These are phyloP conservation scores for Helicolenus hilgendorfi DNA, from an alignment of 2,797 vertebrate genomes.

Conservation along the genomic window DNA sequence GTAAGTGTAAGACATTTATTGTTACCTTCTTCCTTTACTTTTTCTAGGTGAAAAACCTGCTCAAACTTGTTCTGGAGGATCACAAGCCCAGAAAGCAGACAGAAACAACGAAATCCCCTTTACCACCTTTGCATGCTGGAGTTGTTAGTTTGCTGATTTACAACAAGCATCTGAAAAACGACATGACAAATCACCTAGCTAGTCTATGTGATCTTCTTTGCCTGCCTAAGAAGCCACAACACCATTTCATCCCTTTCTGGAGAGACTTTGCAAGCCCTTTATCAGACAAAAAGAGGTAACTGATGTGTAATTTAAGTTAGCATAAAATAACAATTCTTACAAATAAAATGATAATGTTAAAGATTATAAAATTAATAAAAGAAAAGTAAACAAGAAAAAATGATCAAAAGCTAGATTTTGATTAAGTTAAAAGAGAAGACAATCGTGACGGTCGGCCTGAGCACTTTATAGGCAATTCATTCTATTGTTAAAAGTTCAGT, in stretches of 20 bases:
- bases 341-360: not conserved
- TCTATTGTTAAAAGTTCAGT: not conserved
- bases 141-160: conserved; percentile 28
- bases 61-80: not conserved
- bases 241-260: not conserved
- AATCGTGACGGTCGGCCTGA: too few relatives aligned
- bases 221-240: rapidly evolving
- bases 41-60: conserved; percentile 11
- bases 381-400: not conserved
- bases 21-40: not conserved
- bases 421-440: not conserved
- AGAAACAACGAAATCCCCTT: not conserved
- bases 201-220: conserved; percentile 41
- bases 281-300: not conserved
- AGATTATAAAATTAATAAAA: not conserved
- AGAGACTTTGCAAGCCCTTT: not conserved
- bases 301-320: not conserved
- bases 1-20: not conserved
- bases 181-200: not conserved
- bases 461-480: not conserved
- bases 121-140: conserved; percentile 2
- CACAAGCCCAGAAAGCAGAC: rapidly evolving
- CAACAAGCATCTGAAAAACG: not conserved
- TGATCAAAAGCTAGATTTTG: rapidly evolving
- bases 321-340: not conserved